Evolutionary conservation across 2,797 vertebrate genomes (phyloP).

Genomic region (Clarias pachynema): DNA sequence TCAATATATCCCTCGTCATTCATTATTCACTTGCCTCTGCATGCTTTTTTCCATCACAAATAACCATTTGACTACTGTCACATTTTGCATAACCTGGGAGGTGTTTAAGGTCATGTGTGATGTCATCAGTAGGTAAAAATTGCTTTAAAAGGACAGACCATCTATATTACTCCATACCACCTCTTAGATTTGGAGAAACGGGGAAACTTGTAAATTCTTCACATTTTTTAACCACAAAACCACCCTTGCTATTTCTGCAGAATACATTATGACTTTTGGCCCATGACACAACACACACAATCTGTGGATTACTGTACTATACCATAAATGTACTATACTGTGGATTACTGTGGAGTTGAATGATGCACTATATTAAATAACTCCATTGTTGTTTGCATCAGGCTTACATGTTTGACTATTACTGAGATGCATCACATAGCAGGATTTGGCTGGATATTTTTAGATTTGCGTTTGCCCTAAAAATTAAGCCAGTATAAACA

Average conservation of each 20-base stretch:
- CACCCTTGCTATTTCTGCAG: not conserved
- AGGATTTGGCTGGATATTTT: conserved; percentile 63
- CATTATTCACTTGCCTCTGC: not conserved
- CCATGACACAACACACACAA: not conserved
- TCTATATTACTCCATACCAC: not conserved
- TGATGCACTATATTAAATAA: conserved; percentile 41
- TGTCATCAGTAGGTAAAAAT: conserved; percentile 49
- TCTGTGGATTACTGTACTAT: conserved; percentile 4
- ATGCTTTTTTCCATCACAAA: conserved; percentile 13
- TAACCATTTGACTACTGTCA: not conserved
- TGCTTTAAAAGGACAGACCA: not conserved
- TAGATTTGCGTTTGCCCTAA: conserved; percentile 45
- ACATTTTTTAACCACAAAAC: not conserved
- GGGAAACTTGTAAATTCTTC: not conserved
- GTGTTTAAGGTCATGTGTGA: not conserved
- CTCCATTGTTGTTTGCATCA: conserved; percentile 12
- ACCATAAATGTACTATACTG: too few species aligned
- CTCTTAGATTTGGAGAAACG: not conserved
- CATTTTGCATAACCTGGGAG: not conserved
- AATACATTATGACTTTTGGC: not conserved
- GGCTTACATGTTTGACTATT: conserved; percentile 24
- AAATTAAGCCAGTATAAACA: conserved; percentile 47
- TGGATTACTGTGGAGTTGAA: conserved; percentile 21
- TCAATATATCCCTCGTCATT: not conserved
- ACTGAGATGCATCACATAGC: conserved; percentile 49